Evolutionary conservation across 2,797 vertebrate species (phyloP), one percentile per base, ranked within the genome.

Genomic region (Clamator glandarius): DNA sequence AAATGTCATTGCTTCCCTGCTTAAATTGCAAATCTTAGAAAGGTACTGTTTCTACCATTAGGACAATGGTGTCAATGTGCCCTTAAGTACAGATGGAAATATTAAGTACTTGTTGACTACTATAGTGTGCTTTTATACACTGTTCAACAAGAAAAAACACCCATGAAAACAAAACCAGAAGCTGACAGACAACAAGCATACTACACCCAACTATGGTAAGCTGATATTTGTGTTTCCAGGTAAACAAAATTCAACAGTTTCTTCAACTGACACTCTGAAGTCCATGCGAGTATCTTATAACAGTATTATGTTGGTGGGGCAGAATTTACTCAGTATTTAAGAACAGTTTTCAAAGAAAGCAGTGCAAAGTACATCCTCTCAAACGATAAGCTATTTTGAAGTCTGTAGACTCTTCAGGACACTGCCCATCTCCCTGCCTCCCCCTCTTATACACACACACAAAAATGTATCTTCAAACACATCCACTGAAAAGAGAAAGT

Each of bases 231-330:
- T 67, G 62, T 91, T 90, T 82, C 74, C 42, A 92, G 51, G 23
- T 68, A 92, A 97, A 89, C 57, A 94, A 82, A 95, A 96, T 54
- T 64, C 8, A 90, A n/a, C 62, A 88, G 39, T 91, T 92, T 62
- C 92, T 94, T 89, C 68, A 73, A 76, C 74, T 48, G 41, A 95
- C 46, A 66, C 46, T 84, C 52, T 14, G 5, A 82, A 93, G 52
- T 61, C 80, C 76, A 95, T 90, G 31, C 12, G 57, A 51, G 52
- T 87, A 85, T 72, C 68, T 92, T 70, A 2, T 33, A 82, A 92
- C 63, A 76, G 64, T 25, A 92, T 67, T 75, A 76, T 9, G 12
- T 62, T 87, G 73, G 46, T 54, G 51, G 75, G 85, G 51, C 66
- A 89, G 51, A 69, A 69, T 73, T 55, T 57, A 55, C 79, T 39